Evolutionary conservation across 1,140 invertebrate species (phyloP), one percentile per base, ranked within the genome.

Genomic region (Hypsibius dujardini): DNA sequence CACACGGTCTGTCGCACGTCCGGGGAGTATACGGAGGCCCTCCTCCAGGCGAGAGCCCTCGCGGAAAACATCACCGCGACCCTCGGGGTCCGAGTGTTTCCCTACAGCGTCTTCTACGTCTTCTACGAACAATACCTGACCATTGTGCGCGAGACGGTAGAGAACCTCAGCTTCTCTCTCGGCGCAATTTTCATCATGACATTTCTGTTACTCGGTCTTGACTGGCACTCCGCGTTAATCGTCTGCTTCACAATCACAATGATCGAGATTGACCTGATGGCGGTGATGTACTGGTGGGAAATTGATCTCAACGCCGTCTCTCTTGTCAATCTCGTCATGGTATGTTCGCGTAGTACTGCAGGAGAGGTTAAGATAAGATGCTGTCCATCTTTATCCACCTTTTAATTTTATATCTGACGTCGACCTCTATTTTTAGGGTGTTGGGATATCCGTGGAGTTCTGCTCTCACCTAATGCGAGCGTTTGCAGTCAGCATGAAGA

Each of bases 321-420:
- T 0, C 81, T 93, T 28, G 90, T 96, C 1, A 96, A 96, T 82
- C 82, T 96, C 70, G 89, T 99, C 70, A 98, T 98, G 92, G 88
- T 89, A 79, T 82, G 81, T 79, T 47, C 1, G 28, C 28, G 28
- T 28, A 28, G 28, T 28, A 28, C 28, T 28, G 28, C 28, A 28
- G 28, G 28, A 28, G 28, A 28, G 28, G 28, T 28, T 28, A 28
- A 28, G 28, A 28, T 28, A 28, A 28, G 28, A 28, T 28, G 28
- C 28, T 28, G 28, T 28, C 28, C 28, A 28, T 28, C 28, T 28
- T 28, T 28, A 28, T 28, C 28, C 28, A 28, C 28, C 28, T 28
- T 28, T 28, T 28, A 28, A 28, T 28, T 28, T 28, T 28, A 28
- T 28, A 28, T 28, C 28, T 28, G 28, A 28, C 28, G 28, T 28